A percentile compares a stretch with the other conserved stretches of the same genome.
These are phyloP conservation scores for Todiramphus chloris DNA, from an alignment of 2,113 vertebrate genomes.

Conservation along the genomic window DNA sequence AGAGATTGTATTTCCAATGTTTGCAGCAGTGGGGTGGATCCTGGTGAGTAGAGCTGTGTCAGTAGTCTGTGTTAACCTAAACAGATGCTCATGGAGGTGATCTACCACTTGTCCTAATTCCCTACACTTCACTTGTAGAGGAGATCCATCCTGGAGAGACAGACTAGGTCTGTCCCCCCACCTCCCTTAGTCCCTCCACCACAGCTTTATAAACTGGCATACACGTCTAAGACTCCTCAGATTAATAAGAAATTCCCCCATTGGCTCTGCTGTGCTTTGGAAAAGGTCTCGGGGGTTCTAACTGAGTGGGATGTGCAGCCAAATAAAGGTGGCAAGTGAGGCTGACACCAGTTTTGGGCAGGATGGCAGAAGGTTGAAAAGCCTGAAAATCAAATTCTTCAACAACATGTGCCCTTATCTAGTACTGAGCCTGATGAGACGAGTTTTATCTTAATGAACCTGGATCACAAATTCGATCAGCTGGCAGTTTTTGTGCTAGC, in stretches of 20 bases:
- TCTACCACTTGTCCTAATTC: neutral
- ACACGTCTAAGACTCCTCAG: neutral
- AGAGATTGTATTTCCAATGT: neutral
- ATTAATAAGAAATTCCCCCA: neutral
- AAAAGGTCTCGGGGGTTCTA: neutral
- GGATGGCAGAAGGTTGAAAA: neutral
- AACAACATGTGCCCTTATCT: neutral
- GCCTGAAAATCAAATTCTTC: neutral
- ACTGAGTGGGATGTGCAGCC: neutral
- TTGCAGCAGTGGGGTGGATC: neutral
- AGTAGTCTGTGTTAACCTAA: neutral
- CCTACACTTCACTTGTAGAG: neutral
- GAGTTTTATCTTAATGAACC: neutral
- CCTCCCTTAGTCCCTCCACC: neutral
- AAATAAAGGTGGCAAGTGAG: neutral
- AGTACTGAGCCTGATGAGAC: neutral
- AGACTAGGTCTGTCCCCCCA: neutral
- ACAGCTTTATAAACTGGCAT: neutral
- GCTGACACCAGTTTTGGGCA: neutral
- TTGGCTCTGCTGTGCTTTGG: neutral
- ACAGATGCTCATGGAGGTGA: neutral
- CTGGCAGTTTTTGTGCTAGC: neutral
- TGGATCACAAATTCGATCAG: neutral
- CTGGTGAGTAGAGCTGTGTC: neutral
- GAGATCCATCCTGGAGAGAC: neutral